Base-by-base conservation (phyloP, 1,140 invertebrate genomes). In the Propsilocerus akamusi region DNA sequence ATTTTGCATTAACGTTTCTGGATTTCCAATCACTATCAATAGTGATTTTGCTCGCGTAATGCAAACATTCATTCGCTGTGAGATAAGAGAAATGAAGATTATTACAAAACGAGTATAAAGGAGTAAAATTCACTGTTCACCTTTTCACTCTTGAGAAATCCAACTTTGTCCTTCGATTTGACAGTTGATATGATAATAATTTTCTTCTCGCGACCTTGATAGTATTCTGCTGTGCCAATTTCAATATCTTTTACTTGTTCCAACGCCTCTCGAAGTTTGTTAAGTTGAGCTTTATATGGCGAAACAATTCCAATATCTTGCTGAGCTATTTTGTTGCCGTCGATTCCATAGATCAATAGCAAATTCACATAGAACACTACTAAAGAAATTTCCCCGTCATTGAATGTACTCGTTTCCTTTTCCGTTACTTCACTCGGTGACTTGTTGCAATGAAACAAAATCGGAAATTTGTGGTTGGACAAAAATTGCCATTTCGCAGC, bases 51-150 rank as follows among this genome's bases (percentile, higher is more conserved):
- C 83, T 46, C 89, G 68, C 8, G 86, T 89, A 5, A 93, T 59
- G 3, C 85, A 75, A 1, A 93, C 89, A 68, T 93, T 94, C 55
- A 90, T 78, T 53, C 87, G 70, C 73, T 83, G n/a, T n/a, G n/a
- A n/a, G n/a, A n/a, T n/a, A n/a, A n/a, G n/a, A n/a, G n/a, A n/a
- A n/a, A n/a, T n/a, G n/a, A n/a, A n/a, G n/a, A n/a, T n/a, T n/a
- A n/a, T n/a, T n/a, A n/a, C n/a, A n/a, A n/a, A n/a, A n/a, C n/a
- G n/a, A n/a, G n/a, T n/a, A n/a, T n/a, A n/a, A n/a, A n/a, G n/a
- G n/a, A n/a, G n/a, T n/a, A n/a, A n/a, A n/a, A n/a, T n/a, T n/a
- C n/a, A n/a, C n/a, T n/a, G n/a, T n/a, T n/a, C n/a, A n/a, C n/a
- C n/a, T n/a, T 65, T 41, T 73, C 72, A 66, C 78, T 77, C n/a